Percentiles rank a stretch among this genome's conserved stretches.
These are phyloP conservation scores for Sphaerophoria rueppellii DNA, from an alignment of 2,888 invertebrate species.

Conservation along the genomic window DNA sequence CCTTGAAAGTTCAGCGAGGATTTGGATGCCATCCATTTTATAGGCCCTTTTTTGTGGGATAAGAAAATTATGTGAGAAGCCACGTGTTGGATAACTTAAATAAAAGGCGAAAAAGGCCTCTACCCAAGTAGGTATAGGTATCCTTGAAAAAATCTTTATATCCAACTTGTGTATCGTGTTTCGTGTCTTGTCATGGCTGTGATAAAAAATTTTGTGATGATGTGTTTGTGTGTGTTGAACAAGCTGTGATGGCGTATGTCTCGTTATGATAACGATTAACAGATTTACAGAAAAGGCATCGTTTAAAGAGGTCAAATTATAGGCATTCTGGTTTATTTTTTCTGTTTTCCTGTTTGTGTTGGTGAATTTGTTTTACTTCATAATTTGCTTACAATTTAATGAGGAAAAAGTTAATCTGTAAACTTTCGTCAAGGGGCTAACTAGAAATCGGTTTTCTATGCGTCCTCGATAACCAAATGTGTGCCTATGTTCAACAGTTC, in stretches of 20 bases:
- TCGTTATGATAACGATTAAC: conserved; percentile 1
- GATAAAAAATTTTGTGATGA: neutral
- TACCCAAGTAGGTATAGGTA: neutral
- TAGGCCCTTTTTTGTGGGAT: neutral
- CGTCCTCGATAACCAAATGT: no score
- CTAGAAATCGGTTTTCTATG: no score
- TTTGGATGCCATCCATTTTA: neutral
- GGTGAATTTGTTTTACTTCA: no score
- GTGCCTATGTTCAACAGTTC: no score
- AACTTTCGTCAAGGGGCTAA: no score
- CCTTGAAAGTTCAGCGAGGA: conserved; percentile 3
- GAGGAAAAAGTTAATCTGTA: no score
- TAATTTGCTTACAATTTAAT: no score
- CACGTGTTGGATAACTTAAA: conserved; percentile 10
- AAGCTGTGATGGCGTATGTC: neutral
- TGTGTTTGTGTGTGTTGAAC: neutral
- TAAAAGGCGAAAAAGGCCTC: neutral
- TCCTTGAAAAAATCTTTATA: neutral
- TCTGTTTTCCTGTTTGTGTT: neutral
- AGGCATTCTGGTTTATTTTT: neutral
- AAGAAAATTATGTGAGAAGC: conserved; percentile 7
- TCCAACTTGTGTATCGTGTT: neutral
- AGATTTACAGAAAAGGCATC: neutral
- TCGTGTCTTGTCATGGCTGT: neutral
- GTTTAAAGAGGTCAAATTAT: neutral